Percentiles rank a stretch among this genome's conserved stretches.
phyloP scores from a whole-genome alignment of 2,888 invertebrate species.

The Serrognathus titanus region DNA sequence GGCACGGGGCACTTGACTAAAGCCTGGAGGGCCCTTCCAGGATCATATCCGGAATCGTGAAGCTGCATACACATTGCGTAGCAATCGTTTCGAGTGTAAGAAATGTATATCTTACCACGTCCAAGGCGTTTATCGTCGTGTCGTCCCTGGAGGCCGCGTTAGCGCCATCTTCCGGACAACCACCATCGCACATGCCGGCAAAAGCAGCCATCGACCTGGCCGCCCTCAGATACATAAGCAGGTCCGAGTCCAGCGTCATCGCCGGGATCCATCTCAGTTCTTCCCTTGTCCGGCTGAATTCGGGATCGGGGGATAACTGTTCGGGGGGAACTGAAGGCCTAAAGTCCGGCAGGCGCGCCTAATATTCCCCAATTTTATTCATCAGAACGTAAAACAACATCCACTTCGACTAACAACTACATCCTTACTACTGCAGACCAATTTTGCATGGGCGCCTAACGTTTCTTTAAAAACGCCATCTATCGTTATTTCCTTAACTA shows the following conservation, averaged over 20 bases:
- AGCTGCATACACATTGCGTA: slow-evolving; percentile 55
- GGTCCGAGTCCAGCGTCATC: slow-evolving; percentile 88
- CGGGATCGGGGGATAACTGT: slow-evolving; percentile 57
- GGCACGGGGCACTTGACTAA: slow-evolving; percentile 96
- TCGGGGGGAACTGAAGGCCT: slow-evolving; percentile 52
- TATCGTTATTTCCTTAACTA: too few species aligned
- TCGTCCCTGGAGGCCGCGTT: slow-evolving; percentile 95
- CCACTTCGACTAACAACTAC: too few species aligned
- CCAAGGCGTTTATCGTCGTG: slow-evolving; percentile 95
- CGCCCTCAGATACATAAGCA: slow-evolving; percentile 95
- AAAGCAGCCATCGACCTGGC: slow-evolving; percentile 98
- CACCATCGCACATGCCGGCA: slow-evolving; percentile 97
- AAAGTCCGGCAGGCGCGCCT: slow-evolving; percentile 49
- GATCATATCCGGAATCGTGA: slow-evolving; percentile 95
- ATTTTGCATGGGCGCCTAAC: too few species aligned
- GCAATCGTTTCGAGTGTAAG: slow-evolving; percentile 1
- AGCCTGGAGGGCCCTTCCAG: slow-evolving; percentile 92
- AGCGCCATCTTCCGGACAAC: slow-evolving; percentile 95
- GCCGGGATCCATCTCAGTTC: slow-evolving; percentile 94
- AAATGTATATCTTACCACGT: slow-evolving; percentile 62
- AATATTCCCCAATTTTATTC: background rate
- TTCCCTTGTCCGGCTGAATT: slow-evolving; percentile 62
- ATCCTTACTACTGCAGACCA: too few species aligned
- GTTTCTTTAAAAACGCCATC: too few species aligned
- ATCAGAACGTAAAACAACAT: too few species aligned